These are phyloP conservation scores for Nesoenas mayeri DNA, from an alignment of 2,113 vertebrate genomes.

Conservation along the genomic window DNA sequence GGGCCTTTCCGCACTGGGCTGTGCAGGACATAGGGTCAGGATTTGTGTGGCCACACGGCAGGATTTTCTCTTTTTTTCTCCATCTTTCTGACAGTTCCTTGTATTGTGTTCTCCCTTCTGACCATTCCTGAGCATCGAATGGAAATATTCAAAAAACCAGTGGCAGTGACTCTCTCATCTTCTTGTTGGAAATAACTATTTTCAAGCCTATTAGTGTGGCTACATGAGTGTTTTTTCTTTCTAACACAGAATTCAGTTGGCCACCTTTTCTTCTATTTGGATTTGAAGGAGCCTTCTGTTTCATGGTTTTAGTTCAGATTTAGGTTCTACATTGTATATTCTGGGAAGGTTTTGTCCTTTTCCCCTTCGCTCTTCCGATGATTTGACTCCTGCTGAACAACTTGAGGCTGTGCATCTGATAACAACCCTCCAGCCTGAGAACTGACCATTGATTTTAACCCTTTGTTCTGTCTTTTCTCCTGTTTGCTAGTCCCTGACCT, in stretches of 20 bases:
- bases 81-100: background rate
- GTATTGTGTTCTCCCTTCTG: background rate
- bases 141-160: background rate
- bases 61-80: background rate
- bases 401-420: background rate
- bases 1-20: accelerated
- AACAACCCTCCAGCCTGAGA: background rate
- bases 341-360: background rate
- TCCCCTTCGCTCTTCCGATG: background rate
- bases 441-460: background rate
- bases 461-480: background rate
- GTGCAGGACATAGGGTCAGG: accelerated
- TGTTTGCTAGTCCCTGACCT: background rate
- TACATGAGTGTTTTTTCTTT: background rate
- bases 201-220: background rate
- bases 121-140: background rate
- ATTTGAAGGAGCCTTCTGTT: background rate
- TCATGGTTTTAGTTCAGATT: background rate
- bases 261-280: background rate
- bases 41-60: background rate
- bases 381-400: background rate
- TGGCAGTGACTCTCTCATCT: background rate
- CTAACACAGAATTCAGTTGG: background rate
- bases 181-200: background rate
- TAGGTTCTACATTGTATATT: background rate